A percentile compares a stretch with the other conserved stretches of the same genome.
Evolutionary conservation across 2,888 invertebrate species (phyloP).

Genomic region (Drosophila subsilvestris): DNA sequence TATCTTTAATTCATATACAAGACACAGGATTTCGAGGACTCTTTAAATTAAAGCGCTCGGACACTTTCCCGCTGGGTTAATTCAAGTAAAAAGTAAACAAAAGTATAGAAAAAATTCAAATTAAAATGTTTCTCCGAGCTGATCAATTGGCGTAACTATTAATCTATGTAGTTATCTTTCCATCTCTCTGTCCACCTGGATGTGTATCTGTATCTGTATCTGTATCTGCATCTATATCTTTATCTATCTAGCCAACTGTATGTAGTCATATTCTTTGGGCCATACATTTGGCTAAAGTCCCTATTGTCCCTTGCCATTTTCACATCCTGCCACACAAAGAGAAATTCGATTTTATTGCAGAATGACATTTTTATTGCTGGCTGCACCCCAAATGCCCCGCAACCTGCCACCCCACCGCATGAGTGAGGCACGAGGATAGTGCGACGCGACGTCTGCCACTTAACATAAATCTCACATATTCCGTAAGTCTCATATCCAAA

Average conservation of each 20-base stretch:
- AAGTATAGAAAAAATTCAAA: too few species aligned
- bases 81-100: too few species aligned
- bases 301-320: not conserved
- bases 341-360: slow-evolving; percentile 57
- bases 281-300: not conserved
- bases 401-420: not conserved
- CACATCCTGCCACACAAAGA: slow-evolving; percentile 4
- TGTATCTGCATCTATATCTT: too few species aligned
- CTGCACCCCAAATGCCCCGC: slow-evolving; percentile 29
- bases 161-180: too few species aligned
- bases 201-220: not conserved
- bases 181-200: too few species aligned
- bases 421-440: slow-evolving; percentile 5
- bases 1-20: too few species aligned
- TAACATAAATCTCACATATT: slow-evolving; percentile 64
- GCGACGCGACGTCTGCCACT: slow-evolving; percentile 52
- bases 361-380: slow-evolving; percentile 65
- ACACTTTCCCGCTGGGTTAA: too few species aligned
- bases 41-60: too few species aligned
- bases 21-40: too few species aligned
- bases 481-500: slow-evolving; percentile 25
- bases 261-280: not conserved
- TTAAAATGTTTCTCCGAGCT: too few species aligned
- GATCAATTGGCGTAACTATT: too few species aligned
- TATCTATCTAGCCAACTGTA: not conserved